These are phyloP conservation scores for Hydrozoanthus tunicans DNA, from an alignment of 64 coral and sea anemone genomes.

Conservation along the genomic window DNA sequence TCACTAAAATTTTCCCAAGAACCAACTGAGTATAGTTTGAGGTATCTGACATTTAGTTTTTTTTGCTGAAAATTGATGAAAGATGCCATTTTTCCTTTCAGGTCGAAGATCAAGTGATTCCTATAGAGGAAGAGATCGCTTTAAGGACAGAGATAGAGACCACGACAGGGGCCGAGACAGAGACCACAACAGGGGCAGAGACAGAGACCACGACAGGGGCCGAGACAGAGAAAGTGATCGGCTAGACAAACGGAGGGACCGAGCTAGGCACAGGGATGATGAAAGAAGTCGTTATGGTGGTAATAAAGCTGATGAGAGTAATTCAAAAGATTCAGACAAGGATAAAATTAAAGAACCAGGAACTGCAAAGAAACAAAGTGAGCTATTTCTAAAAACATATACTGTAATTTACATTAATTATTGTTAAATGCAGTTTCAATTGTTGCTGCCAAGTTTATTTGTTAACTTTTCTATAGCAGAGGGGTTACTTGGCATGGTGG, in stretches of 20 bases:
- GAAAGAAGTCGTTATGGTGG: not conserved
- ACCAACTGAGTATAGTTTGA: no score
- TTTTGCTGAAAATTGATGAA: not conserved
- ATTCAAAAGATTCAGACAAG: not conserved
- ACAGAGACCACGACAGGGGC: not conserved
- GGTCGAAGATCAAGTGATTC: slow-evolving; percentile 56
- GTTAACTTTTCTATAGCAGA: no score
- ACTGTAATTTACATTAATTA: no score
- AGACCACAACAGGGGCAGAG: not conserved
- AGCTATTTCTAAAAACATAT: not conserved
- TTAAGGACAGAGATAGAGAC: slow-evolving; percentile 9
- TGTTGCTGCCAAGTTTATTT: no score
- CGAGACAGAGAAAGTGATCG: not conserved
- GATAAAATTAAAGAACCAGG: slow-evolving; percentile 27
- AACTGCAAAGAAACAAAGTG: not conserved
- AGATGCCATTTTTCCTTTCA: not conserved
- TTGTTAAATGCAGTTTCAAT: no score
- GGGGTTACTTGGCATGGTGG: no score
- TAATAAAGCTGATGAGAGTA: not conserved
- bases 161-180: not conserved
- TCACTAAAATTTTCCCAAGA: no score
- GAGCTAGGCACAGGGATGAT: not conserved
- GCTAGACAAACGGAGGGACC: not conserved
- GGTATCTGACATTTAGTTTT: no score
- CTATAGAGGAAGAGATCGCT: slow-evolving; percentile 38